Conservation (phyloP, 2,888 invertebrate species). For the Cheilosia urbana region DNA sequence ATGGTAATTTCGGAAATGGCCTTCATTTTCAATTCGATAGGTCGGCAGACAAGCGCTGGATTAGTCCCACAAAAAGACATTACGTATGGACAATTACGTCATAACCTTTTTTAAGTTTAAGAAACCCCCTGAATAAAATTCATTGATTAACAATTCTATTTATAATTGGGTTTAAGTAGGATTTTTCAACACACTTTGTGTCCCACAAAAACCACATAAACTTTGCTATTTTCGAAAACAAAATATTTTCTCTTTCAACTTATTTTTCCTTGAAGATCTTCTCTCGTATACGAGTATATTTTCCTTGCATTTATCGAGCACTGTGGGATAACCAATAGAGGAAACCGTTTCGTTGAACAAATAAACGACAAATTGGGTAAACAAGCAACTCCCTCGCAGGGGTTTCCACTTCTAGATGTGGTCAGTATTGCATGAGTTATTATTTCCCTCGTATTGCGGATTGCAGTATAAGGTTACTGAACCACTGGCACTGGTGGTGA, state of each 20-base stretch:
- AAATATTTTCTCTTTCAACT: too few relatives aligned
- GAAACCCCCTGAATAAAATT: too few relatives aligned
- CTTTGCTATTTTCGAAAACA: not conserved
- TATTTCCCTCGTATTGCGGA: not conserved
- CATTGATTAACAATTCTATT: too few relatives aligned
- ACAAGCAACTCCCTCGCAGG: constrained; percentile 29
- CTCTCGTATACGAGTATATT: constrained; percentile 1
- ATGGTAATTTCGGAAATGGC: not conserved
- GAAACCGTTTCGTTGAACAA: constrained; percentile 50
- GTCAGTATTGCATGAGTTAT: not conserved
- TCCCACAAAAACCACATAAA: too few relatives aligned
- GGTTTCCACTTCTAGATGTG: not conserved
- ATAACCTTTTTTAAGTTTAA: too few relatives aligned
- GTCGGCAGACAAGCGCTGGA: too few relatives aligned
- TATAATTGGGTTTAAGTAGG: too few relatives aligned
- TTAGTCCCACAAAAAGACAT: not conserved
- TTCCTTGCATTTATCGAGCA: constrained; percentile 19
- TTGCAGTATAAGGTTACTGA: constrained; percentile 1
- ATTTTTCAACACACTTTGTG: too few relatives aligned
- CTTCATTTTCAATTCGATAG: not conserved
- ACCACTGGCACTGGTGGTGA: not conserved
- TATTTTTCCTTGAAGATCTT: not conserved
- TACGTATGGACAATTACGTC: not conserved
- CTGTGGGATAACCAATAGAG: constrained; percentile 27
- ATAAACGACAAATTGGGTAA: constrained; percentile 65